A percentile compares a stretch with the other conserved stretches of the same genome.
These are phyloP conservation scores for Nycticebus coucang DNA, from an alignment of 2,113 vertebrate species.

Conservation along the genomic window DNA sequence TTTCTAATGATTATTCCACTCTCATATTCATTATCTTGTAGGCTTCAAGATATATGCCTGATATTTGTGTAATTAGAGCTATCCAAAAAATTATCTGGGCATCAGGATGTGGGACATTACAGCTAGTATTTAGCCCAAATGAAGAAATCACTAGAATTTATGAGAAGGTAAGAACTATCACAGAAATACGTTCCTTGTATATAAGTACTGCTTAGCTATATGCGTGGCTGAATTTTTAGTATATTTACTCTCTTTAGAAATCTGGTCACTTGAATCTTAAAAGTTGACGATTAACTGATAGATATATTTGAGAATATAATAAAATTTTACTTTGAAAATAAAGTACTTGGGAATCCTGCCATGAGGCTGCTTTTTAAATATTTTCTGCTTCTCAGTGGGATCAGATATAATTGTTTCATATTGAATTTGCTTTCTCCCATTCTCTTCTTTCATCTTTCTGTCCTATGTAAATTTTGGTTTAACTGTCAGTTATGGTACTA, in stretches of 20 bases:
- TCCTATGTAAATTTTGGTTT: neutral
- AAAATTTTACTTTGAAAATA: slow-evolving; percentile 46
- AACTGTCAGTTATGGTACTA: neutral
- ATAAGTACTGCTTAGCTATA: slow-evolving; percentile 39
- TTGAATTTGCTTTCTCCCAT: neutral
- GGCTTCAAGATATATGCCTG: slow-evolving; percentile 98
- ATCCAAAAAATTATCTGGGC: slow-evolving; percentile 99
- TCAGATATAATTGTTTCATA: neutral
- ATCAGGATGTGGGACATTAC: slow-evolving; percentile 97
- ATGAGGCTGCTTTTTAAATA: neutral
- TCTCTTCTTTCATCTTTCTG: neutral
- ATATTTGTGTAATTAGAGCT: slow-evolving; percentile 98
- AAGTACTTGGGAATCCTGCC: slow-evolving; percentile 21
- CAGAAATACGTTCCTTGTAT: neutral
- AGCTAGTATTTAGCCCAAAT: slow-evolving; percentile 97
- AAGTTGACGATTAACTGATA: slow-evolving; percentile 43
- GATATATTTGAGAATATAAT: neutral
- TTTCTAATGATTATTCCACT: slow-evolving; percentile 21
- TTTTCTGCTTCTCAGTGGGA: slow-evolving; percentile 16
- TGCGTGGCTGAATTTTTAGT: neutral
- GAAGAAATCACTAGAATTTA: slow-evolving; percentile 99
- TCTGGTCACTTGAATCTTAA: neutral
- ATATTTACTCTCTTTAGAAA: slow-evolving; percentile 1
- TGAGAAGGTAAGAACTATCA: slow-evolving; percentile 92
- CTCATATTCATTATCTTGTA: slow-evolving; percentile 85